These are phyloP conservation scores for Eupithecia centaureata DNA, from an alignment of 2,888 invertebrate genomes.

Conservation along the genomic window DNA sequence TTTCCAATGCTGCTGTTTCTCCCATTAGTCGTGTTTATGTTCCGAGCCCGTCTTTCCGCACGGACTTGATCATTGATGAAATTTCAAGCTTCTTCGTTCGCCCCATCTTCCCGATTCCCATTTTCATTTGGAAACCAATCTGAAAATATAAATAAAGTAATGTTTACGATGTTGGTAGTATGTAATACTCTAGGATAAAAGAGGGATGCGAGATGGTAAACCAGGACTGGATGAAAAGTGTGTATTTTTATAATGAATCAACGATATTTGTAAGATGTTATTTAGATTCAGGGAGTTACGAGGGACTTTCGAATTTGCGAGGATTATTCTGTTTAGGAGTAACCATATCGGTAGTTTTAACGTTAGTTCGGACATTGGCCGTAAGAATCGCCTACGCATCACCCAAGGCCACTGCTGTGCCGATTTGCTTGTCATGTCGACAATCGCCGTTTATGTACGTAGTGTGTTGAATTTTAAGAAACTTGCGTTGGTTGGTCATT, in stretches of 20 bases:
- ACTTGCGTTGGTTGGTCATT: conserved; percentile 61
- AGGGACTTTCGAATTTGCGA: conserved; percentile 69
- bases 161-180: conserved; percentile 71
- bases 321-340: conserved; percentile 68
- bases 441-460: conserved; percentile 54
- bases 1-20: conserved; percentile 57
- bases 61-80: conserved; percentile 77
- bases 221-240: conserved; percentile 64
- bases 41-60: conserved; percentile 30
- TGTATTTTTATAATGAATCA: conserved; percentile 80
- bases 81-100: conserved; percentile 74
- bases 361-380: conserved; percentile 64
- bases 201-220: conserved; percentile 63
- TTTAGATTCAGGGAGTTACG: conserved; percentile 57
- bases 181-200: conserved; percentile 68
- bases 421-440: conserved; percentile 4
- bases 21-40: conserved; percentile 37
- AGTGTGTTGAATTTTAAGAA: conserved; percentile 74
- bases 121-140: conserved; percentile 61
- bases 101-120: conserved; percentile 61
- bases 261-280: conserved; percentile 76
- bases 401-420: conserved; percentile 27
- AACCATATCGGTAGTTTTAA: conserved; percentile 77
- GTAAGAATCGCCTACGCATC: conserved; percentile 63
- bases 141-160: conserved; percentile 79